Percentiles rank a stretch among this genome's conserved stretches.
Conservation (phyloP, 2,888 invertebrate species). For the Hoplodrina ambigua region DNA sequence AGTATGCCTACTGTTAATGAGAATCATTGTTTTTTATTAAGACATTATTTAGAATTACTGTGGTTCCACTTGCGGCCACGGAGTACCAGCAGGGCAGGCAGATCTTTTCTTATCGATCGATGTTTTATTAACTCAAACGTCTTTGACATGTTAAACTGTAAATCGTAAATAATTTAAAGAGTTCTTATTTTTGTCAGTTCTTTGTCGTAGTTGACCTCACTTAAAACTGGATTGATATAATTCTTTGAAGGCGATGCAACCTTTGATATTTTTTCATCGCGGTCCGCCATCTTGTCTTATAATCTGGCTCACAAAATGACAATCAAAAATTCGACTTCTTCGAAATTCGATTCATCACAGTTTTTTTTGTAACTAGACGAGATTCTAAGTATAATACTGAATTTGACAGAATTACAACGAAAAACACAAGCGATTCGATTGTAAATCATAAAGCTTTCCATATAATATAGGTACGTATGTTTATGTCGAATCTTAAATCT, state of each 20-base stretch:
- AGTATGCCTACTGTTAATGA: conserved; percentile 5
- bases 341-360: too few relatives aligned
- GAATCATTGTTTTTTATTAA: neutral
- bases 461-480: conserved; percentile 1
- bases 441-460: conserved; percentile 3
- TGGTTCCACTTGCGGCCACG: neutral
- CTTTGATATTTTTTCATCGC: too few relatives aligned
- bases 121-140: neutral
- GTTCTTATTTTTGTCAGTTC: neutral
- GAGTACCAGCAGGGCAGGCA: too few relatives aligned
- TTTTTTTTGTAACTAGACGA: too few relatives aligned
- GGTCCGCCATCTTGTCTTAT: neutral
- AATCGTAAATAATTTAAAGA: neutral
- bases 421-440: neutral
- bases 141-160: neutral
- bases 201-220: neutral
- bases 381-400: neutral
- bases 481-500: conserved; percentile 4
- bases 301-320: too few relatives aligned
- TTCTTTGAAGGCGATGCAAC: neutral
- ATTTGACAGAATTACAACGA: neutral
- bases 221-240: neutral
- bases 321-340: too few relatives aligned
- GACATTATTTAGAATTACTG: neutral
- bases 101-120: too few relatives aligned